Base-by-base conservation (phyloP, 2,113 vertebrate genomes). In the Megaleporinus macrocephalus region DNA sequence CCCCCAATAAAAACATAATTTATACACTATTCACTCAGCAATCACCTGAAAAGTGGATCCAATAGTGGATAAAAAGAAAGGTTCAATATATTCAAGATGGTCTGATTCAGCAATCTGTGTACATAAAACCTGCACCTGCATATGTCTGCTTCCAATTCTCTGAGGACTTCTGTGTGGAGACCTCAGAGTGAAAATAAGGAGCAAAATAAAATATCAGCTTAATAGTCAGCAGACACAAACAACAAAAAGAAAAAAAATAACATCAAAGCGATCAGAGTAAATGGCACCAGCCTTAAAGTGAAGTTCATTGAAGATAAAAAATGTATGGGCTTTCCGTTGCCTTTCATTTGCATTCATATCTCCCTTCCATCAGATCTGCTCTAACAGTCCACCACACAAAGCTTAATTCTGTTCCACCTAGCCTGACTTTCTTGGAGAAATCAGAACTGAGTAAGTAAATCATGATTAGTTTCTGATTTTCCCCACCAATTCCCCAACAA, bases 321-420 rank as follows among this genome's bases (percentile, higher is more conserved):
- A 55, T 83, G 74, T 75, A 65, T 80, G 33, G 33, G 51, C 30
- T 79, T 77, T 78, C 77, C 77, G 27, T 27, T 51, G 55, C 76
- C 77, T 79, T 80, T 80, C 18, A n/a, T 80, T 70, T 80, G 62
- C 55, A 80, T 75, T 70, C 66, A 80, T 84, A 80, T 70, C 80
- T 51, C n/a, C 36, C n/a, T 44, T 47, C 47, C 57, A 65, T 71
- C 41, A 30, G 78, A 80, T 73, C 27, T 33, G 70, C 53, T 62
- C 57, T 73, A 57, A 62, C 78, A 71, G 53, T 33, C 70, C 36
- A 80, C 63, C 36, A 20, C 4, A 68, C 33, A 27, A 36, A 70
- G 47, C 72, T 73, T 51, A 63, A 73, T 62, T 61, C 66, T 33
- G 57, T 30, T 62, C 68, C 27, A 36, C 51, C 16, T 4, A 65